A percentile compares a stretch with the other conserved stretches of the same genome.
phyloP scores from a whole-genome alignment of 2,888 invertebrate species.

The Charanyca ferruginea region DNA sequence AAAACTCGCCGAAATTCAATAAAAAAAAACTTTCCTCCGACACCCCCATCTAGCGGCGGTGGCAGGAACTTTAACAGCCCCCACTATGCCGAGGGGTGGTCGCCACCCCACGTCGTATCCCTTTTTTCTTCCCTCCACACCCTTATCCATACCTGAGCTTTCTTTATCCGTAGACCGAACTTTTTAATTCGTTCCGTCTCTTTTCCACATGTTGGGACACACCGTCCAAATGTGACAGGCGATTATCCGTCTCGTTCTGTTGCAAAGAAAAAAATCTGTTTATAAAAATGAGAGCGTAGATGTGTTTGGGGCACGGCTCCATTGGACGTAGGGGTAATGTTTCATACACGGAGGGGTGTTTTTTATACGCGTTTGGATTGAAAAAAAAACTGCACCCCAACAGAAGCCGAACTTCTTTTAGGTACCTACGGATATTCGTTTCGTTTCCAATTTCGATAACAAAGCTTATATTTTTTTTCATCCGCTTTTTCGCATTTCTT shows the following conservation, averaged over 20 bases:
- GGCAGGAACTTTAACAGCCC: constrained; percentile 79
- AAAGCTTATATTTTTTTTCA: constrained; percentile 85
- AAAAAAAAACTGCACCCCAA: constrained; percentile 87
- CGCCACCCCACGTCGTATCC: constrained; percentile 87
- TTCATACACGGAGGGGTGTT: constrained; percentile 88
- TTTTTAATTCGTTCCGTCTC: constrained; percentile 86
- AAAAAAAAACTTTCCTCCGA: constrained; percentile 84
- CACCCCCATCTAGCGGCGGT: constrained; percentile 88
- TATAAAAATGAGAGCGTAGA: constrained; percentile 87
- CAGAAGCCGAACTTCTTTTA: constrained; percentile 83
- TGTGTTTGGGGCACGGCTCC: constrained; percentile 82
- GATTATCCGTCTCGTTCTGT: constrained; percentile 73
- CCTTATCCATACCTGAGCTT: constrained; percentile 91
- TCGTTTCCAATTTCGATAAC: constrained; percentile 90
- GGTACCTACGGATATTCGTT: constrained; percentile 85
- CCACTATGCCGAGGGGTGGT: constrained; percentile 78
- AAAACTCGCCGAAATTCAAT: constrained; percentile 89
- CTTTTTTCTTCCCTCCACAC: constrained; percentile 90
- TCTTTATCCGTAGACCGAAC: constrained; percentile 89
- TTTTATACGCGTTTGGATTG: constrained; percentile 83
- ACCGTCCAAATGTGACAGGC: constrained; percentile 64
- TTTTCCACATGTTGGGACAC: constrained; percentile 65
- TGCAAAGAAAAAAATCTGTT: constrained; percentile 89
- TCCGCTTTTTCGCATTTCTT: constrained; percentile 76
- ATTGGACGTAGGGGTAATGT: constrained; percentile 88